Base-by-base conservation (phyloP, 2,797 vertebrate species). In the Epinephelus awoara region DNA sequence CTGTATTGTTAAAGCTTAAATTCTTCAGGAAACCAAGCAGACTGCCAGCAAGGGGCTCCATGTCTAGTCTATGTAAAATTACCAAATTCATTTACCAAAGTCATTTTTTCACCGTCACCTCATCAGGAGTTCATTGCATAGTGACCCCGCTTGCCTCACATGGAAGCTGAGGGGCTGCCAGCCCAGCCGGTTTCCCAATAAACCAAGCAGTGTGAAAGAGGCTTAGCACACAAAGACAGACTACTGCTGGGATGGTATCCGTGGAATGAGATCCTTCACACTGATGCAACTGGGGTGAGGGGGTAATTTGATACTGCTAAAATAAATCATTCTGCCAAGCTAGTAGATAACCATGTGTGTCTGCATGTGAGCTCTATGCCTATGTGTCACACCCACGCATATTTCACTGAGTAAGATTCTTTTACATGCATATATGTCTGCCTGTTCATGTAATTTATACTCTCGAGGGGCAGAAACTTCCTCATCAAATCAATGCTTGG, bases 191-290 rank as follows among this genome's bases (percentile, higher is more conserved):
- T 87, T 91, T 85, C 84, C 78, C 67, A 89, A 85, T 77, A 86
- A 87, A 77, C 57, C 55, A 47, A 17, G 49, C 72, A 72, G 78
- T 68, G 75, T 72, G 72, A 87, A 83, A 85, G 75, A 82, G 80
- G 74, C 78, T 85, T 80, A 88, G 50, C 72, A 64, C 66, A 84
- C 84, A 88, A 76, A 83, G 69, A 59, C 21, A 64, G 70, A 57
- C 66, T 50, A 40, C 74, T 81, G 86, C 80, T 85, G 79, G 54
- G 80, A 77, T 61, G 38, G 51, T 68, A 63, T 82, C 68, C 23
- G 64, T 79, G 80, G 61, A 85, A 87, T 65, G 79, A 70, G 61
- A 77, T 72, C 55, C 52, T 75, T 88, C 75, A 83, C 38, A 65
- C 77, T 67, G 79, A 61, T 79, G 72, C 72, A 76, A 86, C 72